A percentile compares a stretch with the other conserved stretches of the same genome.
phyloP scores from a whole-genome alignment of 2,113 vertebrate species.

The Myotis lucifugus region DNA sequence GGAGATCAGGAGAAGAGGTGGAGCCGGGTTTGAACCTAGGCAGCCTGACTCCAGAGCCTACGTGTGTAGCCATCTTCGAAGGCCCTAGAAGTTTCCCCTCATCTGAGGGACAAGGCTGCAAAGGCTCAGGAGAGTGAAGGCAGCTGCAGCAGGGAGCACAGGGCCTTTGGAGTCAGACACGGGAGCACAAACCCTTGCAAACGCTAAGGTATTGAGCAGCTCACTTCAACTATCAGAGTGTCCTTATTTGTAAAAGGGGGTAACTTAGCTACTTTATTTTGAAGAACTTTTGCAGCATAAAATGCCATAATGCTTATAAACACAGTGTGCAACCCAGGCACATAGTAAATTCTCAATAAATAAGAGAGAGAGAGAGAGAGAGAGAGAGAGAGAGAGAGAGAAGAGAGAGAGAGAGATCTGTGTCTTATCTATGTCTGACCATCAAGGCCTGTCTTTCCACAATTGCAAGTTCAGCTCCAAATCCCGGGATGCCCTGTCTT shows the following conservation, averaged over 20 bases:
- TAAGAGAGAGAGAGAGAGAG: not conserved
- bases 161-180: not conserved
- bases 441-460: not conserved
- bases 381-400: not conserved
- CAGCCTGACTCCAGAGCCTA: not conserved
- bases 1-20: not conserved
- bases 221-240: not conserved
- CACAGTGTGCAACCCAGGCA: not conserved
- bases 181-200: not conserved
- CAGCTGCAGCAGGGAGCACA: fast-evolving
- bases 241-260: not conserved
- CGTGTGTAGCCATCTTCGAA: not conserved
- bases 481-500: not conserved
- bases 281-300: not conserved
- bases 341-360: constrained; percentile 24
- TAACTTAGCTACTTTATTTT: not conserved
- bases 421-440: not conserved
- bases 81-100: not conserved
- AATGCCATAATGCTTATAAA: not conserved
- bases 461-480: not conserved
- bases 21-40: not conserved
- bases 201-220: not conserved
- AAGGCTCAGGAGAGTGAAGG: too few species aligned
- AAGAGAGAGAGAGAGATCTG: not conserved
- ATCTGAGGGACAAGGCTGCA: not conserved